Base-by-base conservation (phyloP, 1,140 invertebrate species). In the Campoletis sonorensis region DNA sequence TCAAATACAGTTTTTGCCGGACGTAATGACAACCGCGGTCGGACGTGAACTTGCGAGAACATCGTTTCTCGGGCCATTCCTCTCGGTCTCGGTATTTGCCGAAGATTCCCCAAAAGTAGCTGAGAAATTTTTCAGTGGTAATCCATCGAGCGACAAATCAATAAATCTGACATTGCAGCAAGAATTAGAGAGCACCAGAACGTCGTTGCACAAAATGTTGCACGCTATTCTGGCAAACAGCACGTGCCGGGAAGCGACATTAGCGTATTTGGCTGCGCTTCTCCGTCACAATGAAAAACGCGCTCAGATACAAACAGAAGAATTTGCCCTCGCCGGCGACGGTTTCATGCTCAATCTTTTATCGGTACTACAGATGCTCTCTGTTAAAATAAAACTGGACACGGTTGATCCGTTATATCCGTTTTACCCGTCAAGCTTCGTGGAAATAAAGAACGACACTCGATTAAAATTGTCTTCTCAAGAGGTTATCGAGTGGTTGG, bases 331-430 rank as follows among this genome's bases (percentile, higher is more conserved):
- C 0, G 96, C 97, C 40, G 96, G 96, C 15, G 98, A 99, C 91
- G 98, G 98, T 1, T 98, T 98, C 88, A 98, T 99, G 95, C 90
- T 99, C 45, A 99, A 99, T 92, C 90, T 99, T 5, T 93, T 99
- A 79, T 96, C 96, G 64, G 96, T 99, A 16, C 90, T 99, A 72
- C 98, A 99, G 90, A 94, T 96, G 89, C 90, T 99, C 0, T 96
- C 97, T 0, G 93, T 97, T 0, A 97, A 97, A 92, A 96, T 97
- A 33, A 96, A 96, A 90, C 87, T 97, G 68, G 95, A 97, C 83
- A 96, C 96, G 81, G 94, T 99, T 61, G 97, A 98, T 90, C 93
- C 95, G 0, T 92, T 95, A 79, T 99, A 98, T 93, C 96, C 96
- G 15, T 98, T 98, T 91, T 95, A 98, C 91, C 95, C 96, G 0